Base-by-base conservation (phyloP, 2,797 vertebrate species). In the Lacerta viridis region DNA sequence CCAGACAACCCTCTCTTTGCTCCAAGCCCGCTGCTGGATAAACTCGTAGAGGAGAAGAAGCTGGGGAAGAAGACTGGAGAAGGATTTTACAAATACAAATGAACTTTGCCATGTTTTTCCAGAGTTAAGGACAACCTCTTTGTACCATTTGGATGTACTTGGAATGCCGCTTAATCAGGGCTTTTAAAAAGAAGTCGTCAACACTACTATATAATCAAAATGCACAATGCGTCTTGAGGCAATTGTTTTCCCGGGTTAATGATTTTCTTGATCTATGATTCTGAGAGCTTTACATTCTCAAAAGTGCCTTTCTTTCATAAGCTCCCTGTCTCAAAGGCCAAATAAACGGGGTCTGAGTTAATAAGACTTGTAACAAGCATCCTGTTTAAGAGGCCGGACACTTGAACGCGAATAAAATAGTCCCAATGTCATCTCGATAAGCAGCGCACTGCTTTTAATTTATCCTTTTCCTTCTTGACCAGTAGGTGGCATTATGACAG, bases 51-150 rank as follows among this genome's bases (percentile, higher is more conserved):
- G 6, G 98, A 99, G 90, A 98, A 98, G 74, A 99, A 99, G 96
- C 88, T 97, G 3, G 99, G 99, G 88, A 99, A 95, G 96, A 99
- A 99, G 97, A 98, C 97, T 0, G 98, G 98, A 91, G 98, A 99
- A 96, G 99, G 99, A 61, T 99, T 98, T 96, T 99, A 99, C 95
- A 99, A 99, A 91, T 97, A 99, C 96, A 98, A 98, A 88, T 99
- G 96, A 98, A 43, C 77, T 74, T 1, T 39, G 23, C 27, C 81
- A 82, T 89, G 29, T 77, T 41, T 64, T 3, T 80, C 87, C 72
- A 7, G 7, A 8, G 50, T 55, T 76, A 41, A 88, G 89, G 75
- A 59, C 27, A 88, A 59, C 68, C 36, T 13, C 7, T 39, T 3
- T 7, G 10, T 78, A 75, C 91, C 89, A 6, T 72, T 91, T 90